Percentiles rank a stretch among this genome's conserved stretches.
Evolutionary conservation across 2,797 vertebrate species (phyloP).

Genomic region (Taenioides sp.): DNA sequence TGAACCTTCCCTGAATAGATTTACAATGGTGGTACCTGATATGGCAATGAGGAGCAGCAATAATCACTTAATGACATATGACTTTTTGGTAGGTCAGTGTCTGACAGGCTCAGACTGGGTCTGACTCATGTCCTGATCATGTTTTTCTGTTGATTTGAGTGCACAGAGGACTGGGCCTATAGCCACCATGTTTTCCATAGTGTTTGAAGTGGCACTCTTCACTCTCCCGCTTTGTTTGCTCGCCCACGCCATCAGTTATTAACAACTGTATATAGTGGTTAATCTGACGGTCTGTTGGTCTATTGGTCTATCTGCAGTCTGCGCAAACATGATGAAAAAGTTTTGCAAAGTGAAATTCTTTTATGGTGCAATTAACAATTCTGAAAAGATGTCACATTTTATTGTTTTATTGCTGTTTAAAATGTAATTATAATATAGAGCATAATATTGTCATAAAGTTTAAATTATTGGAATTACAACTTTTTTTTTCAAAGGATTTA

Average conservation of each 20-base stretch:
- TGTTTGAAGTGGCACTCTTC: not conserved
- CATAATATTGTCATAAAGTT: no score
- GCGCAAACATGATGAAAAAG: not conserved
- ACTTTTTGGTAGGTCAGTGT: no score
- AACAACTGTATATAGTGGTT: constrained; percentile 27
- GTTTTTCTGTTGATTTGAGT: not conserved
- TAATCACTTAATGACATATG: no score
- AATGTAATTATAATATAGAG: not conserved
- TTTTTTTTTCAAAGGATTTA: no score
- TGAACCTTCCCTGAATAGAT: no score
- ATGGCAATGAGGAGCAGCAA: not conserved
- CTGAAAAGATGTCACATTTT: constrained; percentile 25
- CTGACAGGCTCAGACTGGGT: no score
- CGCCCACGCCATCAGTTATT: constrained; percentile 45
- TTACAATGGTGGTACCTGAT: not conserved
- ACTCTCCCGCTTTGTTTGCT: constrained; percentile 10
- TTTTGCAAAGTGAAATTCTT: constrained; percentile 34
- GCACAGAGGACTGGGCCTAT: not conserved
- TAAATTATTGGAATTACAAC: no score
- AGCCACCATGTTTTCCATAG: not conserved
- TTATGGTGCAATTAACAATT: constrained; percentile 25
- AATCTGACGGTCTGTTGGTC: not conserved
- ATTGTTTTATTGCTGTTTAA: not conserved
- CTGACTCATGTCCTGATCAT: not conserved
- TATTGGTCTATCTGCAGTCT: no score